Percentiles rank a stretch among this genome's conserved stretches.
Conservation (phyloP, 35 echinoderm and acorn worm genomes). For the Amphiura filiformis region DNA sequence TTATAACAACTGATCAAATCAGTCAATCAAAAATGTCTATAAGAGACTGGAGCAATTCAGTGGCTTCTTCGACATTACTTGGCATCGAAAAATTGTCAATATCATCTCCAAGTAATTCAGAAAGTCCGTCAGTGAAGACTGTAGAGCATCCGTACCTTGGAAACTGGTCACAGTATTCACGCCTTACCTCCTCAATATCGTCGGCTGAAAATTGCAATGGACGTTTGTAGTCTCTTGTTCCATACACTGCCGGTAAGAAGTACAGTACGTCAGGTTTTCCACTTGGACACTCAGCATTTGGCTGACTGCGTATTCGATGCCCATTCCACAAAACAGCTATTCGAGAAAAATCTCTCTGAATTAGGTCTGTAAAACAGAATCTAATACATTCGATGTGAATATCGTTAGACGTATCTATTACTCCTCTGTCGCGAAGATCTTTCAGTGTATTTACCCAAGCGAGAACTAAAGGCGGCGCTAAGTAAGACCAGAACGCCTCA, state of each 20-base stretch:
- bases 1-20: too few species aligned
- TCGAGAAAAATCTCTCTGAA: conserved; percentile 31
- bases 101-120: conserved; percentile 25
- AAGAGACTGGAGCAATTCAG: conserved; percentile 12
- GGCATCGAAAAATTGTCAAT: background rate
- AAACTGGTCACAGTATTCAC: conserved; percentile 9
- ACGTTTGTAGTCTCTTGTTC: conserved; percentile 16
- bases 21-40: conserved; percentile 4
- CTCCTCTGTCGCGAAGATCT: conserved; percentile 35
- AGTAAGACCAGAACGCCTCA: conserved; percentile 45
- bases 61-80: background rate
- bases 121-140: background rate
- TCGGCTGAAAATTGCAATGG: background rate
- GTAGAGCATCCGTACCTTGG: conserved; percentile 8
- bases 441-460: conserved; percentile 49
- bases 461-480: background rate
- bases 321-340: conserved; percentile 24
- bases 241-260: conserved; percentile 17
- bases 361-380: conserved; percentile 35
- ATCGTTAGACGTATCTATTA: conserved; percentile 26
- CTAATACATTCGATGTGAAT: conserved; percentile 31
- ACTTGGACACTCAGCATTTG: conserved; percentile 26
- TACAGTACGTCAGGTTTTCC: conserved; percentile 55
- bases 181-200: conserved; percentile 1
- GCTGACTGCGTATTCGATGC: conserved; percentile 29